phyloP scores from a whole-genome alignment of 2,888 invertebrate genomes.

The Byasa hedistus region DNA sequence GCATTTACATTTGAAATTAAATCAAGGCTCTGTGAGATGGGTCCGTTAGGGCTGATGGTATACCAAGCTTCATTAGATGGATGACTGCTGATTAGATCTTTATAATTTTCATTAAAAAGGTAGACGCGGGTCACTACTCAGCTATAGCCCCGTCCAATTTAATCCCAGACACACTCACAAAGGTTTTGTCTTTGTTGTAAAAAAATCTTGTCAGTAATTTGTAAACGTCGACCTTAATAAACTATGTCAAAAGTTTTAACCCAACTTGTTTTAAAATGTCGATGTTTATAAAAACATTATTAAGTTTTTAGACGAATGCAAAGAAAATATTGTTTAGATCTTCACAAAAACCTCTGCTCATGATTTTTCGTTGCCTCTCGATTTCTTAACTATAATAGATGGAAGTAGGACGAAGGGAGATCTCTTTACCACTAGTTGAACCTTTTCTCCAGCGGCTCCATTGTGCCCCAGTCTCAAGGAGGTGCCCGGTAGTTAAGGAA shows the following conservation, averaged over 20 bases:
- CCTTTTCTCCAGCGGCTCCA: conserved; percentile 9
- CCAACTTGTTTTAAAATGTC: no score
- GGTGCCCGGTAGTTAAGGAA: neutral
- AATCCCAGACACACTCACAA: conserved; percentile 24
- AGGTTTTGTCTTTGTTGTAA: neutral
- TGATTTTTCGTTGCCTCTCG: neutral
- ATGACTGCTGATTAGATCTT: conserved; percentile 24
- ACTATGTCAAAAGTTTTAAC: no score
- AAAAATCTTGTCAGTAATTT: neutral
- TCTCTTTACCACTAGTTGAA: conserved; percentile 18
- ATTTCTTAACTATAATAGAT: neutral
- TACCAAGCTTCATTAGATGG: conserved; percentile 9
- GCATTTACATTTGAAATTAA: no score
- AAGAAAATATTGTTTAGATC: no score
- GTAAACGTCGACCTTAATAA: no score
- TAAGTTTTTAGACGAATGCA: no score
- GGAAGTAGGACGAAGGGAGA: conserved; percentile 19
- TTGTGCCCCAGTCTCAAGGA: conserved; percentile 8
- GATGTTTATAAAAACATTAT: no score
- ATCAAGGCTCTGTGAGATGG: no score
- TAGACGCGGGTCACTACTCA: conserved; percentile 25
- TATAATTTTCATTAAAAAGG: conserved; percentile 28
- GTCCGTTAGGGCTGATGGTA: conserved; percentile 3
- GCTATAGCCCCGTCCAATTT: conserved; percentile 30
- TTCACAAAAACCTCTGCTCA: neutral